A percentile compares a stretch with the other conserved stretches of the same genome.
phyloP scores from a whole-genome alignment of 2,888 invertebrate genomes.

The Polydrusus tereticollis region DNA sequence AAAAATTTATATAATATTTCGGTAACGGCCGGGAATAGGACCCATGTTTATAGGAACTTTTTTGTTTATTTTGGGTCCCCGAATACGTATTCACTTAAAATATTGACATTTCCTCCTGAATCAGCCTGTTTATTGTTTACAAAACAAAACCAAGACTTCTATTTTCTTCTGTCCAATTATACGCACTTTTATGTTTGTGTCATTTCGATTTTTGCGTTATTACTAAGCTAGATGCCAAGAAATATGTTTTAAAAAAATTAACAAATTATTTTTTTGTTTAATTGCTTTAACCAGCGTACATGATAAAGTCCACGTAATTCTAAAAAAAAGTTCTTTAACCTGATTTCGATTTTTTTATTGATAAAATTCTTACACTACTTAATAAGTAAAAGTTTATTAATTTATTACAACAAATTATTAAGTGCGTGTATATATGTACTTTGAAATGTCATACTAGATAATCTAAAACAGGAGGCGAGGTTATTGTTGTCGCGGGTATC shows the following conservation, averaged over 20 bases:
- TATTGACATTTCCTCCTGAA: too few species aligned
- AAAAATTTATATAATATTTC: too few species aligned
- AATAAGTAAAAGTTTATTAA: background rate
- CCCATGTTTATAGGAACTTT: too few species aligned
- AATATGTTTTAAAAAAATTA: background rate
- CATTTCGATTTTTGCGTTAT: background rate
- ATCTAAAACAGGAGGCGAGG: background rate
- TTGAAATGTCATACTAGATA: background rate
- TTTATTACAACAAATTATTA: background rate
- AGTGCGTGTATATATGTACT: background rate
- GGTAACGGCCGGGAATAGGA: too few species aligned
- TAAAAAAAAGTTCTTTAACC: background rate
- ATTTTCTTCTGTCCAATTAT: too few species aligned
- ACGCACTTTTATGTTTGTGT: conserved; percentile 5
- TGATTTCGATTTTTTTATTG: background rate
- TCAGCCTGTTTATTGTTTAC: too few species aligned
- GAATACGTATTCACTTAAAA: too few species aligned
- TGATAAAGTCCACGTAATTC: too few species aligned
- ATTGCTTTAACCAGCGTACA: too few species aligned
- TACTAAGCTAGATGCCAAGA: background rate
- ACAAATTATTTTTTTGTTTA: too few species aligned
- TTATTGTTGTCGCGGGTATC: background rate
- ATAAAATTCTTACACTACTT: background rate
- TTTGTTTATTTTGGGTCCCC: too few species aligned
- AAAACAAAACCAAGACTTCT: too few species aligned